These are phyloP conservation scores for Typhlomys cinereus DNA, from an alignment of 2,113 vertebrate species.

Conservation along the genomic window DNA sequence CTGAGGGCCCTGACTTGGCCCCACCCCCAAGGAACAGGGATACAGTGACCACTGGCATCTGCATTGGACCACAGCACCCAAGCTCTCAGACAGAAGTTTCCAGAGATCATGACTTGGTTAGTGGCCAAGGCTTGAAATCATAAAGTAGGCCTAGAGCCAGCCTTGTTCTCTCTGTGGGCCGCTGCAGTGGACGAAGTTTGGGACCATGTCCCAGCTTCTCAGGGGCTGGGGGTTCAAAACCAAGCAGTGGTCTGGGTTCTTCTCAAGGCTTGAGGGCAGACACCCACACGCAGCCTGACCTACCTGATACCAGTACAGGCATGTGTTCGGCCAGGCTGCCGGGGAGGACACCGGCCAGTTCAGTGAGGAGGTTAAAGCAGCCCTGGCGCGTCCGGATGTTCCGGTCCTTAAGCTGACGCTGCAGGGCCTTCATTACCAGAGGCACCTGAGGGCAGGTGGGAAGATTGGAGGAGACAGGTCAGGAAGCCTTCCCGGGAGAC, in stretches of 20 bases:
- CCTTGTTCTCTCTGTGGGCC: not conserved
- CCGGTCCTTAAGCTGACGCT: constrained; percentile 93
- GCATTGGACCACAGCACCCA: not conserved
- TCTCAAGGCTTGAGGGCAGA: not conserved
- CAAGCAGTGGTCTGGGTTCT: not conserved
- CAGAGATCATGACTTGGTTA: not conserved
- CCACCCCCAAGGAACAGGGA: not conserved
- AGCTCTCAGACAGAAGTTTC: not conserved
- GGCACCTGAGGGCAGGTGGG: constrained; percentile 87
- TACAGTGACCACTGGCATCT: not conserved
- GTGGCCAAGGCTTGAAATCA: not conserved
- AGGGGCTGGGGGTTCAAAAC: not conserved
- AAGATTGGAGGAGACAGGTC: not conserved
- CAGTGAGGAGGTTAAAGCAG: constrained; percentile 92
- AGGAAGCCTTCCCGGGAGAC: not conserved
- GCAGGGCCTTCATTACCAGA: constrained; percentile 91
- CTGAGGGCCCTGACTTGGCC: not conserved
- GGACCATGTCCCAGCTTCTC: not conserved
- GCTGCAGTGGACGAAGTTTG: not conserved
- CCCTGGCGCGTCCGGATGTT: constrained; percentile 92
- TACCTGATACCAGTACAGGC: constrained; percentile 92
- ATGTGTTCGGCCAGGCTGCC: constrained; percentile 92
- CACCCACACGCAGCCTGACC: fast-evolving
- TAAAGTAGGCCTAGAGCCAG: not conserved
- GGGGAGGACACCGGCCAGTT: constrained; percentile 89